Evolutionary conservation across 2,888 invertebrate species (phyloP), one percentile per base, ranked within the genome.

Genomic region (Bugula neritina): DNA sequence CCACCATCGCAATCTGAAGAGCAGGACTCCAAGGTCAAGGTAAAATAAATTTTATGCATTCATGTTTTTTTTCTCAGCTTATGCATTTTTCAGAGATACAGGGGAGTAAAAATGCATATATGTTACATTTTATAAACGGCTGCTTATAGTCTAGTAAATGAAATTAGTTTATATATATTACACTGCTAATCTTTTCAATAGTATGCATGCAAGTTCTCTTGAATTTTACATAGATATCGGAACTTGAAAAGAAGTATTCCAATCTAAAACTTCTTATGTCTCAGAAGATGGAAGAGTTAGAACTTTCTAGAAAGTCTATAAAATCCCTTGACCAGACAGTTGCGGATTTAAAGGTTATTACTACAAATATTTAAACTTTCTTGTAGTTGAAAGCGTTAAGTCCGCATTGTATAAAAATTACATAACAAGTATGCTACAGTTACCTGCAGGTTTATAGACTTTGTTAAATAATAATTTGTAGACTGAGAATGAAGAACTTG

Each of bases 281-380:
- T 2, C 63, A 63, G 29, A 63, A 63, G n/a, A 63, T 63, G 63
- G 63, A 63, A 13, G 63, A 63, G n/a, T 34, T 63, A 27, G 63
- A 63, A 31, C 31, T 29, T n/a, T 63, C 63, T 29, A 27, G 63
- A 34, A 63, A 63, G 34, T 13, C 63, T 13, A 34, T 63, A 63
- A 31, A 27, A 27, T 63, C 63, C 31, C 31, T 63, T 5, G 63
- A 63, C 31, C 27, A 63, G 13, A 13, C 63, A 25, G 31, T 63
- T 2, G 29, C 63, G 1, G 63, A 63, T 25, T n/a, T 63, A 29
- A 27, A 63, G 63, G 63, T 63, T 57, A n/a, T 17, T n/a, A n/a
- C n/a, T n/a, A n/a, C n/a, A n/a, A n/a, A n/a, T n/a, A n/a, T n/a
- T 21, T 52, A 21, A 17, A 17, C 13, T 52, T 52, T 52, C 21